phyloP scores from a whole-genome alignment of 2,113 vertebrate genomes.

The Cervus canadensis region DNA sequence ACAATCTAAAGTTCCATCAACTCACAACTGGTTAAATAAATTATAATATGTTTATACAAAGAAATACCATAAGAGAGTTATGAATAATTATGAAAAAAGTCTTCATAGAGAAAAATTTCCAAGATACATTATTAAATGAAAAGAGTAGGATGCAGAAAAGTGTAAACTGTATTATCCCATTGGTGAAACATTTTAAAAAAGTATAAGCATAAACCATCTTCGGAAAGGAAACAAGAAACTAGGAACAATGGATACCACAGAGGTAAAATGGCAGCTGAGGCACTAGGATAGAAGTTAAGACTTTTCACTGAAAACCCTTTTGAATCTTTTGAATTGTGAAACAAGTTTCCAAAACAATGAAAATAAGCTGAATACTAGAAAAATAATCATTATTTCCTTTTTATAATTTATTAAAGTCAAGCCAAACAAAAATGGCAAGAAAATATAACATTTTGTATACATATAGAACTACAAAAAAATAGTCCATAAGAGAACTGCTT shows the following conservation, averaged over 20 bases:
- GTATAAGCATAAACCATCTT: background rate
- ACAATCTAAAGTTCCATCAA: background rate
- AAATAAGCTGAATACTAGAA: background rate
- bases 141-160: background rate
- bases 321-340: background rate
- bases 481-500: background rate
- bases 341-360: background rate
- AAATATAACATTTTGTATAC: background rate
- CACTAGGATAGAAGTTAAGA: background rate
- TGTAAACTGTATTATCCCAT: background rate
- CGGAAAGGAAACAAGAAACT: background rate
- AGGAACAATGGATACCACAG: background rate
- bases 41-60: background rate
- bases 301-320: background rate
- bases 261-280: background rate
- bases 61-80: background rate
- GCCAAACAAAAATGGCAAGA: background rate
- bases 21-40: background rate
- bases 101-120: background rate
- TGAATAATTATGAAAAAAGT: background rate
- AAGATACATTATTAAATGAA: background rate
- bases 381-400: background rate
- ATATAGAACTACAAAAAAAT: background rate
- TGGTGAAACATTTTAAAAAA: background rate
- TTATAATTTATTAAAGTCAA: constrained; percentile 3